phyloP scores from a whole-genome alignment of 1,140 invertebrate genomes.

The Ephestia elutella region DNA sequence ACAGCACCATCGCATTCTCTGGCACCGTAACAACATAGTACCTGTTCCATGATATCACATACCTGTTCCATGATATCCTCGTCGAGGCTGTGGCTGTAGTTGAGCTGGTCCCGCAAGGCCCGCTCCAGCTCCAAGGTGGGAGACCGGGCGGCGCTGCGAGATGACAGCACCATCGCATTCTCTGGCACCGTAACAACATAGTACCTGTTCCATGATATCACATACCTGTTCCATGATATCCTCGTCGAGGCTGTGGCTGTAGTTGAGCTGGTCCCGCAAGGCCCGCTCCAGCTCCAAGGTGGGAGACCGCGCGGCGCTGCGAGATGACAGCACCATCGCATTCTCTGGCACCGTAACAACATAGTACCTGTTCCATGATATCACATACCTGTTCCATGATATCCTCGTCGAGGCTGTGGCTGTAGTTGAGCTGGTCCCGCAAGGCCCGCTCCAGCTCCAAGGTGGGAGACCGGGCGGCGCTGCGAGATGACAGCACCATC shows the following conservation, averaged over 20 bases:
- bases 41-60: too few relatives aligned
- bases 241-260: constrained; percentile 55
- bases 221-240: constrained; percentile 57
- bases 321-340: too few relatives aligned
- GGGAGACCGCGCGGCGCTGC: too few relatives aligned
- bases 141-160: too few relatives aligned
- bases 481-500: constrained; percentile 3
- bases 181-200: too few relatives aligned
- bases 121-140: constrained; percentile 46
- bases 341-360: too few relatives aligned
- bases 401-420: constrained; percentile 50
- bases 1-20: too few relatives aligned
- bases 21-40: too few relatives aligned
- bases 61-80: constrained; percentile 61
- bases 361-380: too few relatives aligned
- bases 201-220: too few relatives aligned
- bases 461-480: constrained; percentile 47
- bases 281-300: constrained; percentile 52
- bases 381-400: constrained; percentile 64
- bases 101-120: constrained; percentile 50
- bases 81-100: constrained; percentile 58
- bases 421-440: constrained; percentile 57
- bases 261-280: constrained; percentile 52
- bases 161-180: too few relatives aligned
- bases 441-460: constrained; percentile 59